A percentile compares a stretch with the other conserved stretches of the same genome.
Conservation (phyloP, 1,140 invertebrate species). For the Pachypsylla venusta region DNA sequence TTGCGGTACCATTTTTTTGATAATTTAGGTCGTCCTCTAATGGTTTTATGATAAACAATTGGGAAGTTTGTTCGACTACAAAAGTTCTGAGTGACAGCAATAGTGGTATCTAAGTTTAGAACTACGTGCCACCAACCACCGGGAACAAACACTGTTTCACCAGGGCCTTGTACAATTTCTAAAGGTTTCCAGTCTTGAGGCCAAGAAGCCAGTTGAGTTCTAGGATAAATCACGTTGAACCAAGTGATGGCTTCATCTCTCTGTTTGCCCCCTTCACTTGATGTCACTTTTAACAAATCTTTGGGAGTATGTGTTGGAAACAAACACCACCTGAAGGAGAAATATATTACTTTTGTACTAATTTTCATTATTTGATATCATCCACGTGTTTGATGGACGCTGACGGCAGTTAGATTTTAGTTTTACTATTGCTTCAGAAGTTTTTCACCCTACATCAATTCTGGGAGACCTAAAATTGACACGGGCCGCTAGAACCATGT, state of each 20-base stretch:
- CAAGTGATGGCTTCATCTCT: slow-evolving; percentile 96
- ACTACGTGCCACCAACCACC: slow-evolving; percentile 99
- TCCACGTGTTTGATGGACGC: too few species aligned
- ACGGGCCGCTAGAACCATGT: too few species aligned
- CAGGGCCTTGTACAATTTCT: slow-evolving; percentile 91
- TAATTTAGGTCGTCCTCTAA: slow-evolving; percentile 83
- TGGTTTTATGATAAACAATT: slow-evolving; percentile 96
- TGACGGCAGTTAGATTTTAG: too few species aligned
- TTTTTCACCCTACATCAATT: too few species aligned
- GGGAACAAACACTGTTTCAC: slow-evolving; percentile 97
- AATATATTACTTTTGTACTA: too few species aligned
- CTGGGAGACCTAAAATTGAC: too few species aligned
- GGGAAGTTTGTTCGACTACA: slow-evolving; percentile 92
- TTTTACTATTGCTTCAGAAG: too few species aligned
- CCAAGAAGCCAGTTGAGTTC: slow-evolving; percentile 77
- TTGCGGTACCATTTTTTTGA: slow-evolving; percentile 69
- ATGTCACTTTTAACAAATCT: slow-evolving; percentile 82
- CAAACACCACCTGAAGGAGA: slow-evolving; percentile 81
- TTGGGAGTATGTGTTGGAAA: slow-evolving; percentile 95
- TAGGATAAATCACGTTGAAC: slow-evolving; percentile 95
- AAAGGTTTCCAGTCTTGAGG: slow-evolving; percentile 81
- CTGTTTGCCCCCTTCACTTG: slow-evolving; percentile 82
- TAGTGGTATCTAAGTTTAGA: slow-evolving; percentile 85
- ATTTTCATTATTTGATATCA: too few species aligned
- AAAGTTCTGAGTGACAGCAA: slow-evolving; percentile 98